Evolutionary conservation across 1,140 invertebrate species (phyloP).

Genomic region (Camponotus floridanus): DNA sequence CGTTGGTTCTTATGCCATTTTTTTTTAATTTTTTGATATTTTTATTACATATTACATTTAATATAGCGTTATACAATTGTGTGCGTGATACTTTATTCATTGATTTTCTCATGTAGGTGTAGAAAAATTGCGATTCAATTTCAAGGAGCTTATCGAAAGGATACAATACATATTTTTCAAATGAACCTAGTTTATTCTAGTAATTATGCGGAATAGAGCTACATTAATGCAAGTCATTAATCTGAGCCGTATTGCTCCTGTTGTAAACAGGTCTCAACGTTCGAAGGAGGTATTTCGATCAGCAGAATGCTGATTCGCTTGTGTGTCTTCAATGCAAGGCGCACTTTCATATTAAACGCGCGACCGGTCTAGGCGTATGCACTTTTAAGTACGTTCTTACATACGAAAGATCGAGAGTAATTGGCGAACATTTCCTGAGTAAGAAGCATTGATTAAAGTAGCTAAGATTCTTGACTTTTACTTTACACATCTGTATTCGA

Average conservation of each 20-base stretch:
- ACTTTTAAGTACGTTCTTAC: constrained; percentile 67
- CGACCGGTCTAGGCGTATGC: constrained; percentile 83
- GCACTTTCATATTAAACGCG: constrained; percentile 80
- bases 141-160: neutral
- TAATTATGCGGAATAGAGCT: neutral
- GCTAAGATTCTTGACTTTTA: constrained; percentile 8
- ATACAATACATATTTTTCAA: neutral
- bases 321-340: constrained; percentile 76
- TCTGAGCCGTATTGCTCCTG: neutral
- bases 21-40: no score
- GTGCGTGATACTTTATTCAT: neutral
- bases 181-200: constrained; percentile 5
- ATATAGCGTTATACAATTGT: no score
- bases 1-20: no score
- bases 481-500: neutral
- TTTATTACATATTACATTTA: neutral
- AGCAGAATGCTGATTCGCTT: constrained; percentile 78
- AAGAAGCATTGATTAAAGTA: constrained; percentile 1
- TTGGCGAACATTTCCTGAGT: constrained; percentile 5
- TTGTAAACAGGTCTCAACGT: constrained; percentile 51
- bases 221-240: constrained; percentile 35
- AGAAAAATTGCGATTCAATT: constrained; percentile 3
- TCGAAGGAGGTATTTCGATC: constrained; percentile 65
- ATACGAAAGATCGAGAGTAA: constrained; percentile 32
- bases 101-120: neutral